Percentiles rank a stretch among this genome's conserved stretches.
Conservation (phyloP, 2,888 invertebrate species). For the Homarus gammarus region DNA sequence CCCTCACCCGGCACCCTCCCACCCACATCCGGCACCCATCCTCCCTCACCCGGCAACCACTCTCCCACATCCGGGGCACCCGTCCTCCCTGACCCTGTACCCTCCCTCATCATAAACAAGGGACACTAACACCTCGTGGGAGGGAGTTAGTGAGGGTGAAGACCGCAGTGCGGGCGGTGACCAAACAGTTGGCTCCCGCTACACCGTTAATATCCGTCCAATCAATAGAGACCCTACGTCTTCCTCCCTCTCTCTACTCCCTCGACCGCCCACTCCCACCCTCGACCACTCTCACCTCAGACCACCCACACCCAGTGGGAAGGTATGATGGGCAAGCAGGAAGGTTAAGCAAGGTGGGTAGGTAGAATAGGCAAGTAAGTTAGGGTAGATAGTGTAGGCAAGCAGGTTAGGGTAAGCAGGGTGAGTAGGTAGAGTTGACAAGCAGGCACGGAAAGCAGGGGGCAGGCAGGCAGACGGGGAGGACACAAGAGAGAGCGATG, state of each 20-base stretch:
- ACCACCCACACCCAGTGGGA: neutral
- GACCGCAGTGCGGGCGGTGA: neutral
- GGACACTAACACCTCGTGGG: neutral
- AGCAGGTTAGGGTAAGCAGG: neutral
- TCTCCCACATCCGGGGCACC: neutral
- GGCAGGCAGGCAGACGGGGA: neutral
- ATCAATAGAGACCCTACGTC: neutral
- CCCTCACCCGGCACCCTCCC: no score
- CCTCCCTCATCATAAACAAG: no score
- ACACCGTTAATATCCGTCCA: neutral
- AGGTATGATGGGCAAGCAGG: neutral
- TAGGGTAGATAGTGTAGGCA: conserved; percentile 1
- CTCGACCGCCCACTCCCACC: neutral
- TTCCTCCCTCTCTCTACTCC: neutral
- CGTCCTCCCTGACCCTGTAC: neutral
- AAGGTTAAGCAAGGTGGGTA: neutral
- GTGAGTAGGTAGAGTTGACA: neutral
- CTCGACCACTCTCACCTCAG: neutral
- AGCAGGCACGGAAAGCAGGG: neutral
- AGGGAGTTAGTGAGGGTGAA: neutral
- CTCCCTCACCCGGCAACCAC: neutral
- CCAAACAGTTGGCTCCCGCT: neutral
- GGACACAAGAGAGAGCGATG: neutral
- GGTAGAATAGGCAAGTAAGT: neutral
- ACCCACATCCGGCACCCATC: neutral